phyloP scores from a whole-genome alignment of 1,140 invertebrate species.

The Wiebesia pumilae region DNA sequence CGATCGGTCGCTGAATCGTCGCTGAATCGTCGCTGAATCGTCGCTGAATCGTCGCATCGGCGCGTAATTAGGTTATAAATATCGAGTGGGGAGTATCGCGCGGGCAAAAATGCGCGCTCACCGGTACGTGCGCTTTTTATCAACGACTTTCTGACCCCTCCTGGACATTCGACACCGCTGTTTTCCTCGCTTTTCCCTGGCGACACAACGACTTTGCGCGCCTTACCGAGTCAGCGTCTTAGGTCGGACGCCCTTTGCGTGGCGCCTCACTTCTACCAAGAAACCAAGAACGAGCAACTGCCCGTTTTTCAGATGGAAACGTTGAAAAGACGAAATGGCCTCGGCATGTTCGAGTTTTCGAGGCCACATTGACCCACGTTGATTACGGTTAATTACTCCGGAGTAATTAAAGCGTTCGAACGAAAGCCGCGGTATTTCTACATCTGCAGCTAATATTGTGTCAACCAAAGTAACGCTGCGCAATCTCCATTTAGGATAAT shows the following conservation, averaged over 20 bases:
- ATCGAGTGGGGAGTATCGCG: constrained; percentile 4
- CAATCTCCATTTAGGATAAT: constrained; percentile 3
- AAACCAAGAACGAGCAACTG: background rate
- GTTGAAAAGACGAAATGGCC: background rate
- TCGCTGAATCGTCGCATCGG: constrained; percentile 35
- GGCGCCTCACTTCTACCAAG: background rate
- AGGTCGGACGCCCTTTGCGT: background rate
- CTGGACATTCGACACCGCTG: background rate
- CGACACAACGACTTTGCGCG: background rate
- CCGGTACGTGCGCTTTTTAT: background rate
- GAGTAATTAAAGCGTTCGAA: background rate
- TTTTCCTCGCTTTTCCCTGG: background rate
- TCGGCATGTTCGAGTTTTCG: background rate
- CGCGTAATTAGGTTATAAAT: constrained; percentile 51
- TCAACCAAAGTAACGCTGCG: background rate
- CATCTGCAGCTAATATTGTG: background rate
- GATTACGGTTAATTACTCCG: background rate
- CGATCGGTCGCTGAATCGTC: background rate
- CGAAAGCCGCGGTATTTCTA: background rate
- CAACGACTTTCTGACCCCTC: background rate
- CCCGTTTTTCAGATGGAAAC: background rate
- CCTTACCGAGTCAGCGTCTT: background rate
- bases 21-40: constrained; percentile 23
- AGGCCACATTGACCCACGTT: background rate
- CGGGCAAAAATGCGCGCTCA: background rate